phyloP scores from a whole-genome alignment of 2,113 vertebrate genomes.

The Ivindomyrus marchei region DNA sequence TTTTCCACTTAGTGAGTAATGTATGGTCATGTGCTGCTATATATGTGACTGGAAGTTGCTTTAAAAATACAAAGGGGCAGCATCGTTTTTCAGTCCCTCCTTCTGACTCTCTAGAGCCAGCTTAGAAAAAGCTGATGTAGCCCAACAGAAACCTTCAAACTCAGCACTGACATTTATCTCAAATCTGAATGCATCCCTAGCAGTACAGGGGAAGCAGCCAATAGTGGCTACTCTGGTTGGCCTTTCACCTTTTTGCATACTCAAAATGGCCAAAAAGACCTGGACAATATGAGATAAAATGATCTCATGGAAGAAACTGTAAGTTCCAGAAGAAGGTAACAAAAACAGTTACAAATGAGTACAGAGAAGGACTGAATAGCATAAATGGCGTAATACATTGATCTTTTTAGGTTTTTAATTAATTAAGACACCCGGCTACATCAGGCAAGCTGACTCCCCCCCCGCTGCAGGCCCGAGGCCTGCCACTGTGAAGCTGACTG shows the following conservation, averaged over 20 bases:
- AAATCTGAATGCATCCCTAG: background rate
- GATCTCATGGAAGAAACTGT: background rate
- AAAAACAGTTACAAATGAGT: background rate
- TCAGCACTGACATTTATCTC: background rate
- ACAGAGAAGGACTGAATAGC: background rate
- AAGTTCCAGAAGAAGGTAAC: background rate
- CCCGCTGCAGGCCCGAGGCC: background rate
- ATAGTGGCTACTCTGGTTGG: background rate
- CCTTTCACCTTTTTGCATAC: background rate
- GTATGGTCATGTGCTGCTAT: background rate
- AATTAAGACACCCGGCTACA: background rate
- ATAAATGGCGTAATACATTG: background rate
- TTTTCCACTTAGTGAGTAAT: background rate
- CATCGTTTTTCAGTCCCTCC: background rate
- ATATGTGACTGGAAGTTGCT: background rate
- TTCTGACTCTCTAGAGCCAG: background rate
- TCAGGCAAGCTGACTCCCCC: background rate
- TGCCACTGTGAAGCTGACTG: background rate
- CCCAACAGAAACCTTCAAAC: conserved; percentile 1
- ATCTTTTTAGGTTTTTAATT: background rate
- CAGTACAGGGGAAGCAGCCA: background rate
- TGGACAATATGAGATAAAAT: background rate
- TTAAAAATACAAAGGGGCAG: background rate
- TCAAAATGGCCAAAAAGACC: background rate
- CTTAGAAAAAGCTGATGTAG: background rate